Conservation (phyloP, 1,140 invertebrate genomes). For the Lucilia sericata region DNA sequence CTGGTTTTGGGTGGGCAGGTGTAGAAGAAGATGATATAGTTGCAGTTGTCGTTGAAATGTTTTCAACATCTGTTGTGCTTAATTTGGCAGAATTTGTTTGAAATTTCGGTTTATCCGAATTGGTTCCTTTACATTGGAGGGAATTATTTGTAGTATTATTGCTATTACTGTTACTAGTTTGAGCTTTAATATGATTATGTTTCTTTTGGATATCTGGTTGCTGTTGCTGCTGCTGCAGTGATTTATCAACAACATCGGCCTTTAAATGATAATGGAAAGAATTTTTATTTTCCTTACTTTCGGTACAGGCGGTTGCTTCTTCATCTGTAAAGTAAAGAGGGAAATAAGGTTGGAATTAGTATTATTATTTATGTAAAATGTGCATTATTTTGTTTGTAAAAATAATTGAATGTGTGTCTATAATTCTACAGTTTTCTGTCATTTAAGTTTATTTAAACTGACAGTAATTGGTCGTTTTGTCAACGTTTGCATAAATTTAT, state of each 20-base stretch:
- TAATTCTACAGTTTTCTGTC: background rate
- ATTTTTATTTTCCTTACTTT: constrained; percentile 29
- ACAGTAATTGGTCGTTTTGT: background rate
- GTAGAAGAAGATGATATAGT: background rate
- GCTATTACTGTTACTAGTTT: background rate
- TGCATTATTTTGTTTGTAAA: background rate
- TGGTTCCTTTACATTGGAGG: constrained; percentile 30
- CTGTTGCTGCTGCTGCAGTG: background rate
- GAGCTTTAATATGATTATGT: constrained; percentile 3
- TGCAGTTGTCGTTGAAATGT: background rate
- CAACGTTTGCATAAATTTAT: background rate
- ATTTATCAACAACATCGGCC: constrained; percentile 8
- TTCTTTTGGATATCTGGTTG: constrained; percentile 11
- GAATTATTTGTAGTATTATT: constrained; percentile 22
- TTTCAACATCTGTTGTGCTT: constrained; percentile 11
- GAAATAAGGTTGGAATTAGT: background rate
- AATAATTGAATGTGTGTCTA: background rate
- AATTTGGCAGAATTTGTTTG: constrained; percentile 1
- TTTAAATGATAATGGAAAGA: constrained; percentile 13
- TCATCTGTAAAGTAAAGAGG: constrained; percentile 30
- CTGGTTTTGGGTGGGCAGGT: background rate
- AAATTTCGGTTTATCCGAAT: constrained; percentile 24
- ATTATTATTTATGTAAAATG: background rate
- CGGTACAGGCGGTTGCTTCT: constrained; percentile 21
- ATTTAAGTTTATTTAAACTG: background rate